Base-by-base conservation (phyloP, 2,797 vertebrate genomes). In the Okamejei kenojei region DNA sequence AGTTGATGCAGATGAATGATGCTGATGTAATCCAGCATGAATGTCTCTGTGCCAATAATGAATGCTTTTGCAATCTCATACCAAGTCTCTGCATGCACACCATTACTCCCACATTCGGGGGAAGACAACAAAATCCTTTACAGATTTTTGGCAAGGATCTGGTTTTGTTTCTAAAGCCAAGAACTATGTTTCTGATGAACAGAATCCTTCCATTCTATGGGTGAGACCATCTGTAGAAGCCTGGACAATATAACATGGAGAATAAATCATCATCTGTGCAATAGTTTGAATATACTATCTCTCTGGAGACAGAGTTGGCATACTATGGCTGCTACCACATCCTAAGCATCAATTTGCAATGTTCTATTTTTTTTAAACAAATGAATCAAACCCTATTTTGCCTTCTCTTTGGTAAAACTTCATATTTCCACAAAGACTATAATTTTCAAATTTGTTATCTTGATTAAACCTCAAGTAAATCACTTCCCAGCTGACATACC, bases 151-250 rank as follows among this genome's bases (percentile, higher is more conserved):
- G 38, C 8, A 71, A 71, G 17, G 9, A 38, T 71, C 7, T 35
- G n/a, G 65, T 45, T 88, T 90, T 23, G 88, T 38, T 71, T 90
- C 65, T 90, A 13, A 90, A 71, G 61, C 65, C 19, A 90, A 35
- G 19, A 15, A 71, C 71, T 38, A 73, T 73, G 63, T 38, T 45
- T 73, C 23, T n/a, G 26, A 13, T 61, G 26, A 29, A 21, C 65
- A n/a, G 61, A 65, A 86, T 86, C 11, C 58, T 32, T 9, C 21
- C 82, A 63, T 63, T 86, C 26, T 63, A 86, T 86, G 23, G 2
- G 29, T 19, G 23, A 0, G 15, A 63, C n/a, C 32, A 65, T 65
- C 61, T 65, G 29, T 88, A 35, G 61, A 65, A 65, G 8, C n/a
- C 29, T 65, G 9, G 15, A 19, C 29, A 17, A 88, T 23, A 19